Evolutionary conservation across 2,888 invertebrate species (phyloP).

Genomic region (Buathra laborator): DNA sequence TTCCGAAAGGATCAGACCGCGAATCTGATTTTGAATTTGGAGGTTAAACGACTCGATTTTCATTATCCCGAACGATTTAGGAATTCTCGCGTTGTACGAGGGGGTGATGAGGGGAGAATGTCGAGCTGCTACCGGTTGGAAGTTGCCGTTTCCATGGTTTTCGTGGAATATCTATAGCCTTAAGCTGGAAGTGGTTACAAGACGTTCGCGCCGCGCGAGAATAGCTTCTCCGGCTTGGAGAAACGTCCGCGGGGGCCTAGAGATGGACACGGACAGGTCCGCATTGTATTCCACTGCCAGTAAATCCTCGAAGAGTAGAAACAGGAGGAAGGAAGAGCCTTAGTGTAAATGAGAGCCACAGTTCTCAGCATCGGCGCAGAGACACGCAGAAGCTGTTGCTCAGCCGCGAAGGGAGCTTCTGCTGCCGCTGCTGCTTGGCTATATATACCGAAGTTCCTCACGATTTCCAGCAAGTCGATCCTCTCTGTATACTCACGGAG

Average conservation of each 20-base stretch:
- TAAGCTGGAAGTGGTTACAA: slow-evolving; percentile 55
- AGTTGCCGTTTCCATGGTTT: slow-evolving; percentile 22
- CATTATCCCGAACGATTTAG: slow-evolving; percentile 24
- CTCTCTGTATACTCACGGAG: neutral
- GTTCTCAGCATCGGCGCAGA: slow-evolving; percentile 56
- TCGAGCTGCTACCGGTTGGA: slow-evolving; percentile 39
- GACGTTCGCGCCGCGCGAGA: slow-evolving; percentile 47
- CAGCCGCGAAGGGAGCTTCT: neutral
- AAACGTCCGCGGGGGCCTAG: slow-evolving; percentile 62
- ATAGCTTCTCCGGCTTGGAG: slow-evolving; percentile 31
- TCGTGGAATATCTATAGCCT: slow-evolving; percentile 63
- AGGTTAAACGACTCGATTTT: neutral
- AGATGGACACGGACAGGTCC: slow-evolving; percentile 84
- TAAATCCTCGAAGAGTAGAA: slow-evolving; percentile 79
- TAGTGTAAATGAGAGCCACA: slow-evolving; percentile 84
- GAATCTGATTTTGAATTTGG: neutral
- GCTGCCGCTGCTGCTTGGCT: slow-evolving; percentile 10
- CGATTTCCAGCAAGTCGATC: slow-evolving; percentile 21
- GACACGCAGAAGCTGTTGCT: slow-evolving; percentile 26
- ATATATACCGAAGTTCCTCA: neutral
- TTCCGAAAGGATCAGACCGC: neutral
- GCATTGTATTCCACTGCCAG: slow-evolving; percentile 85
- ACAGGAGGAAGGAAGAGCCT: slow-evolving; percentile 69
- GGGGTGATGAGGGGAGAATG: slow-evolving; percentile 25
- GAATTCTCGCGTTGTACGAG: slow-evolving; percentile 1